Evolutionary conservation across 2,888 invertebrate genomes (phyloP), one percentile per base, ranked within the genome.

Genomic region (Mesoligia furuncula): DNA sequence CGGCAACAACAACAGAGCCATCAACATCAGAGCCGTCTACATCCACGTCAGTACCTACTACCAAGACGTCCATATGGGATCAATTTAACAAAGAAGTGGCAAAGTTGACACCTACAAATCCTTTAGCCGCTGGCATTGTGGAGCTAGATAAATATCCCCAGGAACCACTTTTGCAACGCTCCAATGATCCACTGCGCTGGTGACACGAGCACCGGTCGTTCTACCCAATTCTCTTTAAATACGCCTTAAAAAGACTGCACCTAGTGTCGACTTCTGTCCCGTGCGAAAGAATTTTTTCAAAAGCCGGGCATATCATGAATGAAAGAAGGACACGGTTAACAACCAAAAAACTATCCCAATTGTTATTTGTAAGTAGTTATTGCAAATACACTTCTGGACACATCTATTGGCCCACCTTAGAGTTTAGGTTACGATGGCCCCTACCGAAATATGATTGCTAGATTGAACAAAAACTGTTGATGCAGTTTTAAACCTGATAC

Each of bases 251-350:
- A 31, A 31, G 31, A 31, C 31, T 31, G 31, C 31, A 31, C 31
- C 31, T 31, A 31, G 31, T 31, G 31, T 1, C 31, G 31, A 31
- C 31, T 31, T 31, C 31, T 31, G 31, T 31, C 31, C 31, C 31
- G 31, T 31, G 31, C 31, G 31, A 31, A 31, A 31, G 31, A 31
- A 31, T 31, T 31, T 31, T 31, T 31, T 31, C 31, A 59, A 59
- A 27, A 7, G 51, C 68, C 13, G 54, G 54, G 54, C 36, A 36
- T 54, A 54, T 31, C 54, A 68, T 68, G 11, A 68, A 68, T 24
- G 51, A 68, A 0, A 67, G 68, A 59, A 70, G 70, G 7, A 70
- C 42, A 59, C 39, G 27, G 27, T 42, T 70, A 59, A 70, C 69
- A 17, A 59, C 42, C 48, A 67, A 51, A 68, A 68, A 68, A 68